A percentile compares a stretch with the other conserved stretches of the same genome.
These are phyloP conservation scores for Podarcis muralis DNA, from an alignment of 2,113 vertebrate genomes.

Conservation along the genomic window DNA sequence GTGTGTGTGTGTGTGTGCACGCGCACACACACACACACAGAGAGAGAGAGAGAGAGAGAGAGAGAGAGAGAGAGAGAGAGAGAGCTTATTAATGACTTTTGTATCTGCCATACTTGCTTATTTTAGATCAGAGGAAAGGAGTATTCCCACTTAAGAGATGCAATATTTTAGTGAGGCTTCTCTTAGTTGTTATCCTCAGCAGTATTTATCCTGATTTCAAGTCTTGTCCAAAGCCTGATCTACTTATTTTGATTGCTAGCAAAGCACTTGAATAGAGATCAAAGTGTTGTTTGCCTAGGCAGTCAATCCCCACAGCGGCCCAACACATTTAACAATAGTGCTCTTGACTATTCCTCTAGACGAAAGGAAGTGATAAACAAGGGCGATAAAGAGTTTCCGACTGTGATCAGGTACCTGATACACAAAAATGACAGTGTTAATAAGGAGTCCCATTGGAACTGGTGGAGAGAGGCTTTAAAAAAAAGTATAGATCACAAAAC, in stretches of 20 bases:
- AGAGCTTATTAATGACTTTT: too few species aligned
- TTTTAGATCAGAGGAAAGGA: slow-evolving; percentile 14
- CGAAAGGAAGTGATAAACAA: slow-evolving; percentile 16
- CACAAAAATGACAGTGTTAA: not conserved
- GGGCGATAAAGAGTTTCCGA: not conserved
- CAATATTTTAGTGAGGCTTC: not conserved
- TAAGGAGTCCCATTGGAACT: not conserved
- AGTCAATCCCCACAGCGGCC: not conserved
- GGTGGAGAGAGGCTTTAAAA: not conserved
- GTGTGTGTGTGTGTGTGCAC: too few species aligned
- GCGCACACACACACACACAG: too few species aligned
- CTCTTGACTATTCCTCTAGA: slow-evolving; percentile 31
- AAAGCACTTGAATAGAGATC: not conserved
- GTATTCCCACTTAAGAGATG: not conserved
- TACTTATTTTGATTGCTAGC: slow-evolving; percentile 31
- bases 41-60: too few species aligned
- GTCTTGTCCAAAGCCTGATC: not conserved
- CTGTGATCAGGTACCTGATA: not conserved
- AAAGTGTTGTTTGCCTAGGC: not conserved
- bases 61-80: too few species aligned
- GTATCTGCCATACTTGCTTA: not conserved
- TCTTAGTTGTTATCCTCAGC: slow-evolving; percentile 23
- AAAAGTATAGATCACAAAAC: not conserved
- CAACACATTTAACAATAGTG: not conserved
- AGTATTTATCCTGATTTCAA: not conserved